Evolutionary conservation across 2,888 invertebrate species (phyloP), one percentile per base, ranked within the genome.

Genomic region (Rhamphomyia laevipes): DNA sequence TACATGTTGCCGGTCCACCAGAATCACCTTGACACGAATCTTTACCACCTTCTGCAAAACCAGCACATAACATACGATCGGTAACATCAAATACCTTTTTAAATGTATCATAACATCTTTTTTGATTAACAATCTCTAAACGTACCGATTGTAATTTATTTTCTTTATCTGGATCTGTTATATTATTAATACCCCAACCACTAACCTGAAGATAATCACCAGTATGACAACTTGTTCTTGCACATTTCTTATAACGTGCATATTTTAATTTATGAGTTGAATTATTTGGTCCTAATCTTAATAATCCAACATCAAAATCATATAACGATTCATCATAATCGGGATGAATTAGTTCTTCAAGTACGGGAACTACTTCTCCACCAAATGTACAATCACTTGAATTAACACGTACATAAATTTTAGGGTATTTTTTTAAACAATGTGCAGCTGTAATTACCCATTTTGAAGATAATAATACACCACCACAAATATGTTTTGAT

Each of bases 401-500:
- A 3, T 73, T 73, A 9, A 67, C 61, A 45, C 73, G 64, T 0
- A 73, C 60, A 46, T 59, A 57, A 43, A 61, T 42, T 4, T 2
- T 3, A 0, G 63, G 51, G 2, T 30, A 38, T 38, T 56, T 54
- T 0, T 21, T 37, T 58, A 67, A 52, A 56, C 73, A 73, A 55
- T 73, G 68, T 51, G 71, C 73, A 17, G 74, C 73, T 2, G 72
- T 73, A 23, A 74, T 47, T 7, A 72, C 56, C 6, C 57, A 65
- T 11, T 58, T 59, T 3, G 53, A 37, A 11, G 54, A 57, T 52
- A 72, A 61, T 43, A 74, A 60, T 15, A 68, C 67, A 27, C 70
- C 74, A 27, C 74, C 74, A 48, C 74, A 74, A 52, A 65, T 65
- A 52, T 73, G 73, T 12, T 46, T 51, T 11, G 61, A 63, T 6